Evolutionary conservation across 2,797 vertebrate species (phyloP), one percentile per base, ranked within the genome.

Genomic region (Monodelphis domestica): DNA sequence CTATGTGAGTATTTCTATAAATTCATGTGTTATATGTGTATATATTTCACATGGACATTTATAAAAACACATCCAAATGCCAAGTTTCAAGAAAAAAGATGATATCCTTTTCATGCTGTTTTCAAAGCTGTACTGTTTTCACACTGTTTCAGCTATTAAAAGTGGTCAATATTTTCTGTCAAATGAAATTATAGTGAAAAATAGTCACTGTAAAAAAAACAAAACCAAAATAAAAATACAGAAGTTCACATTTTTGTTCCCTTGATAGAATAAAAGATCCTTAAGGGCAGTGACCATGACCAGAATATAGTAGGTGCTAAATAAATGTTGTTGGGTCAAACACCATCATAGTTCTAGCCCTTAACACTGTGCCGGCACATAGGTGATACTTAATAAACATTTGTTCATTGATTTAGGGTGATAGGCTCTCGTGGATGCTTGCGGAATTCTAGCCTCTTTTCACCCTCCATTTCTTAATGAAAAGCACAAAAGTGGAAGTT

Each of bases 81-180:
- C 91, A 93, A 95, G 90, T 90, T 56, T 95, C 92, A 93, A n/a
- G n/a, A n/a, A n/a, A n/a, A n/a, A n/a, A 93, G 55, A 91, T 24
- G 89, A 94, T 91, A 94, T 56, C 70, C 51, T 95, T 70, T 90
- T 93, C 91, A n/a, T 92, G 94, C 91, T 95, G 95, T 93, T 95
- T 94, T 91, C 91, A 90, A 96, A 93, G 11, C 38, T 30, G 38
- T 92, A 70, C 54, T 90, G n/a, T 92, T 92, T 95, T 92, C 94
- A 88, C 30, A 29, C 89, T 96, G 91, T 53, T 87, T 96, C 55
- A 90, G 4, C 29, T 92, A 95, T 90, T 93, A 93, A 33, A 56
- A 54, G 90, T 92, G 89, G n/a, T 87, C 38, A 91, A 45, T 89
- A 92, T 94, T 97, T 54, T 95, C 91, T 93, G 87, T 38, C 55